phyloP scores from a whole-genome alignment of 2,797 vertebrate species.

The Pampus argenteus region DNA sequence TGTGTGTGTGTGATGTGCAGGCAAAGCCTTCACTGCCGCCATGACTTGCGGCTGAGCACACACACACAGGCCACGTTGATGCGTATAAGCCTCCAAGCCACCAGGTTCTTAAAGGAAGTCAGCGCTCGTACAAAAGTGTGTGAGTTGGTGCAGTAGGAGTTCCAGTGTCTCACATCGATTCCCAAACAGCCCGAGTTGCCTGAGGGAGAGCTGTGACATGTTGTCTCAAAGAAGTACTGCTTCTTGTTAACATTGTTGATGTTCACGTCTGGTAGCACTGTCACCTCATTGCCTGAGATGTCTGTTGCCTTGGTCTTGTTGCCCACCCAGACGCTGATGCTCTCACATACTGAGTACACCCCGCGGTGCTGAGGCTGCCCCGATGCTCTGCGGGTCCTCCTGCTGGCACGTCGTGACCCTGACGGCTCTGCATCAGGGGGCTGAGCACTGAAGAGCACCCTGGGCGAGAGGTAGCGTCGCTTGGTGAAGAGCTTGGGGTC shows the following conservation, averaged over 20 bases:
- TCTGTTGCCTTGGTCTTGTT: slow-evolving; percentile 97
- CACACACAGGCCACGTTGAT: slow-evolving; percentile 98
- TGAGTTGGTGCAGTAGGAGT: slow-evolving; percentile 97
- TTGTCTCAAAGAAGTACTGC: slow-evolving; percentile 99
- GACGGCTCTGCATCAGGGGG: slow-evolving; percentile 84
- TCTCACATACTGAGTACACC: slow-evolving; percentile 97
- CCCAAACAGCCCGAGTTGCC: slow-evolving; percentile 91
- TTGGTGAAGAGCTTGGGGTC: slow-evolving; percentile 92
- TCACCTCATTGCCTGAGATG: slow-evolving; percentile 96
- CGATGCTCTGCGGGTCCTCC: slow-evolving; percentile 83
- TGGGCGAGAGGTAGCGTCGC: slow-evolving; percentile 89
- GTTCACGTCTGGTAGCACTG: slow-evolving; percentile 92
- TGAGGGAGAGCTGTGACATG: slow-evolving; percentile 86
- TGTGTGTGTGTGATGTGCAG: not conserved
- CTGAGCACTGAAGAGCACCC: slow-evolving; percentile 93
- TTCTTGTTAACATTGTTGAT: slow-evolving; percentile 95
- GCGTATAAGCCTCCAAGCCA: slow-evolving; percentile 96
- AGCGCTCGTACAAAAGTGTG: slow-evolving; percentile 97
- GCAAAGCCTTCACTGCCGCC: slow-evolving; percentile 81
- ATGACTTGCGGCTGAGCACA: slow-evolving; percentile 95
- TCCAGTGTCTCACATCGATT: slow-evolving; percentile 96
- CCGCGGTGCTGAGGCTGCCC: slow-evolving; percentile 90
- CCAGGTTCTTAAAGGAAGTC: slow-evolving; percentile 92
- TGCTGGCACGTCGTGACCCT: slow-evolving; percentile 48
- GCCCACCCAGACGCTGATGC: slow-evolving; percentile 94